Percentiles rank a stretch among this genome's conserved stretches.
Evolutionary conservation across 2,888 invertebrate species (phyloP).

Genomic region (Phragmatobia fuliginosa): DNA sequence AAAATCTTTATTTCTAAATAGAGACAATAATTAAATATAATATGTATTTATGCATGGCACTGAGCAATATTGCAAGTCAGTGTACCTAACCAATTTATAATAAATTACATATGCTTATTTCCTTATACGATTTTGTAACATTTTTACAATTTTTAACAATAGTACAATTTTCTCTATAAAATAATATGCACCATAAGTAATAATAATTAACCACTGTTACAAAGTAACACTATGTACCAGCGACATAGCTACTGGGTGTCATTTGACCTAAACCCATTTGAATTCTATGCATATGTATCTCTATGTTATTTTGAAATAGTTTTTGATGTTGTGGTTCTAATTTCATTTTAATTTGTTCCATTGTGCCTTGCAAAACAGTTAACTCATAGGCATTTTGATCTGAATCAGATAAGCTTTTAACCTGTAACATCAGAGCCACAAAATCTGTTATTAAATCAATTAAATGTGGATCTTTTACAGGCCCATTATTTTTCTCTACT

Average conservation of each 20-base stretch:
- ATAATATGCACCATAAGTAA: slow-evolving; percentile 33
- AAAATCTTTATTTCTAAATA: slow-evolving; percentile 39
- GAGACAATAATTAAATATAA: slow-evolving; percentile 33
- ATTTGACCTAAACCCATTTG: slow-evolving; percentile 90
- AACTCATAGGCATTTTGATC: slow-evolving; percentile 96
- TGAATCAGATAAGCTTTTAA: slow-evolving; percentile 91
- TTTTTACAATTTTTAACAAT: slow-evolving; percentile 31
- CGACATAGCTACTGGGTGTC: slow-evolving; percentile 64
- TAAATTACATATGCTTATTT: slow-evolving; percentile 38
- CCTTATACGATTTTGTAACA: slow-evolving; percentile 30
- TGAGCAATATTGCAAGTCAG: slow-evolving; percentile 36
- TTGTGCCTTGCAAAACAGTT: slow-evolving; percentile 95
- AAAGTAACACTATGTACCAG: slow-evolving; percentile 55
- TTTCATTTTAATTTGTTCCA: slow-evolving; percentile 94
- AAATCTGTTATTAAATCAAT: slow-evolving; percentile 94
- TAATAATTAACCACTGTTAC: neutral
- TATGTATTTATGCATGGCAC: slow-evolving; percentile 41
- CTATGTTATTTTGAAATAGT: slow-evolving; percentile 94
- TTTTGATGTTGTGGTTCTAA: slow-evolving; percentile 91
- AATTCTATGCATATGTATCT: slow-evolving; percentile 96
- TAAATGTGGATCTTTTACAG: slow-evolving; percentile 88
- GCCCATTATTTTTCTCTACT: slow-evolving; percentile 90
- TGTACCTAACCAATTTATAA: slow-evolving; percentile 38
- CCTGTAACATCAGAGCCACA: slow-evolving; percentile 95
- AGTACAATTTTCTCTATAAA: slow-evolving; percentile 23